Conservation (phyloP, 2,888 invertebrate genomes). For the Heliconius sara region DNA sequence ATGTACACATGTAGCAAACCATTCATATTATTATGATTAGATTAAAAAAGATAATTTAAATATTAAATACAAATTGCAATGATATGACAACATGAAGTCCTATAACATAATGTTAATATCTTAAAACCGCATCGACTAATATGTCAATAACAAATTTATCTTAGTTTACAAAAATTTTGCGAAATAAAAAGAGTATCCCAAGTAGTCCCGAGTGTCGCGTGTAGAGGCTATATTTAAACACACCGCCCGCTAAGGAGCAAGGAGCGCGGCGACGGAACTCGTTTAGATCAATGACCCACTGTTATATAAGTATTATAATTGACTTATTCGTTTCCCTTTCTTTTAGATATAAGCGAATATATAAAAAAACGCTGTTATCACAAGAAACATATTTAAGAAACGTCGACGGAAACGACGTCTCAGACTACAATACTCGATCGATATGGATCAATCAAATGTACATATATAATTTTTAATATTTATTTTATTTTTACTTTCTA, state of each 20-base stretch:
- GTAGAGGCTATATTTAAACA: background rate
- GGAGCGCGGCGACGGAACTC: background rate
- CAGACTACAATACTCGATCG: no score
- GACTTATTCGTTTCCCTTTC: conserved; percentile 1
- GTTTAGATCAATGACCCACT: conserved; percentile 21
- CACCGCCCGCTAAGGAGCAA: background rate
- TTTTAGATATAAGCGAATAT: background rate
- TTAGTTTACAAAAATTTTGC: background rate
- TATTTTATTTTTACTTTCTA: background rate
- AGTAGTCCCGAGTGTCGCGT: background rate
- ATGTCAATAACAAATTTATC: background rate
- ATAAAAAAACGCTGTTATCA: no score
- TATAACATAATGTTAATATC: background rate
- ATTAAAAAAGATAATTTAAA: background rate
- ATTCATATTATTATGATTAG: background rate
- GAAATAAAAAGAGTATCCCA: background rate
- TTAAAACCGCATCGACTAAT: background rate
- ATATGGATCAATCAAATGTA: background rate
- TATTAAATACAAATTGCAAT: background rate
- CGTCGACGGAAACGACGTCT: no score
- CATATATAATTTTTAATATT: background rate
- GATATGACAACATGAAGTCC: background rate
- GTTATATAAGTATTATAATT: conserved; percentile 3
- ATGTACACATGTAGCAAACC: background rate
- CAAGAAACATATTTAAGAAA: no score